Evolutionary conservation across 2,797 vertebrate genomes (phyloP).

Genomic region (Sebastes dallii): DNA sequence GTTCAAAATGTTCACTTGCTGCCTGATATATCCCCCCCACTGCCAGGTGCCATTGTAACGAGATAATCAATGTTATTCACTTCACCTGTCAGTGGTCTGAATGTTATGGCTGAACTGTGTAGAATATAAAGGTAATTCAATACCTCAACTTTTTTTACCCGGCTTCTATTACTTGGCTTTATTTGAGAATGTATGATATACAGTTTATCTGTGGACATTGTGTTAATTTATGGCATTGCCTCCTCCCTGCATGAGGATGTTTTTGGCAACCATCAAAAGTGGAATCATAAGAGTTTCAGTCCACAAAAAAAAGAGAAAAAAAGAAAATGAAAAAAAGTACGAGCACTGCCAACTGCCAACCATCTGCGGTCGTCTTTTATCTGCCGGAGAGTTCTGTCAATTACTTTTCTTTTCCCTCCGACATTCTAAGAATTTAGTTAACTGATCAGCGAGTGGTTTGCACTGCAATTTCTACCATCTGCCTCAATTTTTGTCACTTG

Average conservation of each 20-base stretch:
- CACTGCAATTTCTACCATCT: slow-evolving; percentile 32
- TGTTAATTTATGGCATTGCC: background rate
- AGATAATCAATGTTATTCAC: too few relatives aligned
- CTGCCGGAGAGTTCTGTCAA: slow-evolving; percentile 27
- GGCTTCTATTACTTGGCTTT: background rate
- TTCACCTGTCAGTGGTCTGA: too few relatives aligned
- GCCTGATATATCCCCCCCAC: too few relatives aligned
- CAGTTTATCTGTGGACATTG: background rate
- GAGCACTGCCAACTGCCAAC: slow-evolving; percentile 39
- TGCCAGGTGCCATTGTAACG: too few relatives aligned
- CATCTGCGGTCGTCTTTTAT: slow-evolving; percentile 53
- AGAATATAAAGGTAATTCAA: background rate
- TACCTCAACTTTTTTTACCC: background rate
- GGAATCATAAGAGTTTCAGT: background rate
- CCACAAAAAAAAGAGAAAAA: background rate
- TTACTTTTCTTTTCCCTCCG: slow-evolving; percentile 12
- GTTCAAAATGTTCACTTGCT: too few relatives aligned
- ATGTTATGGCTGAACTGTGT: too few relatives aligned
- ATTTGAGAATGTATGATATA: background rate
- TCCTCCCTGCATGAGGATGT: background rate
- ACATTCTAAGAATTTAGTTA: slow-evolving; percentile 3
- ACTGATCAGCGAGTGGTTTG: slow-evolving; percentile 23
- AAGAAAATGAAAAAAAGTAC: background rate
- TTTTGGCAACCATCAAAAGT: slow-evolving; percentile 6
- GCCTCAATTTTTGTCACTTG: background rate